A percentile compares a stretch with the other conserved stretches of the same genome.
Conservation (phyloP, 1,140 invertebrate genomes). For the Amphibalanus amphitrite region DNA sequence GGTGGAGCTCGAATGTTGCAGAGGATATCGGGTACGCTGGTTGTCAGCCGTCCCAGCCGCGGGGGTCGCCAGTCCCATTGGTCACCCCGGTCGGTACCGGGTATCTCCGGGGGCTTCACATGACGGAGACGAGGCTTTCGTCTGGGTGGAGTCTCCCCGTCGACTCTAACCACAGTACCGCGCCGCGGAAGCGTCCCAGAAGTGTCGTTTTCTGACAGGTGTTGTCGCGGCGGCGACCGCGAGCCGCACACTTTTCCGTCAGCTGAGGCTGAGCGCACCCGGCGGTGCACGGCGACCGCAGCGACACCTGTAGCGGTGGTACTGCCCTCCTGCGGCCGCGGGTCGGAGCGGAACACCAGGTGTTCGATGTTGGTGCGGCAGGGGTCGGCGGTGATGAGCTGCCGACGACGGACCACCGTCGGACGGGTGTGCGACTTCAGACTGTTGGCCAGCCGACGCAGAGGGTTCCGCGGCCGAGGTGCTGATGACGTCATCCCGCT, state of each 20-base stretch:
- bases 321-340: neutral
- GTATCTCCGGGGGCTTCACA: neutral
- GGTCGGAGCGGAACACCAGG: slow-evolving; percentile 11
- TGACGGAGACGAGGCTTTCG: neutral
- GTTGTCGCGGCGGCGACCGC: too few species aligned
- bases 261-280: neutral
- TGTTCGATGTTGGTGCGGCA: slow-evolving; percentile 13
- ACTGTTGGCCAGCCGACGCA: neutral
- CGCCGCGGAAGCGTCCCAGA: neutral
- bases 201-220: neutral
- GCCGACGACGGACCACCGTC: neutral
- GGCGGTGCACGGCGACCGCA: neutral
- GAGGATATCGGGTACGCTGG: neutral
- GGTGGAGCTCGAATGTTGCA: neutral
- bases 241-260: neutral
- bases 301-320: neutral
- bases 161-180: neutral
- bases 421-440: neutral
- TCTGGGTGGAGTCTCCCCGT: neutral
- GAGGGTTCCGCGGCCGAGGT: neutral
- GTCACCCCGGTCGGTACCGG: neutral
- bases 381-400: slow-evolving; percentile 10
- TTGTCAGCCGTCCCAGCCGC: neutral
- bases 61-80: too few species aligned
- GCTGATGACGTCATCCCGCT: neutral